Evolutionary conservation across 2,797 vertebrate species (phyloP).

Genomic region (Coendou prehensilis): DNA sequence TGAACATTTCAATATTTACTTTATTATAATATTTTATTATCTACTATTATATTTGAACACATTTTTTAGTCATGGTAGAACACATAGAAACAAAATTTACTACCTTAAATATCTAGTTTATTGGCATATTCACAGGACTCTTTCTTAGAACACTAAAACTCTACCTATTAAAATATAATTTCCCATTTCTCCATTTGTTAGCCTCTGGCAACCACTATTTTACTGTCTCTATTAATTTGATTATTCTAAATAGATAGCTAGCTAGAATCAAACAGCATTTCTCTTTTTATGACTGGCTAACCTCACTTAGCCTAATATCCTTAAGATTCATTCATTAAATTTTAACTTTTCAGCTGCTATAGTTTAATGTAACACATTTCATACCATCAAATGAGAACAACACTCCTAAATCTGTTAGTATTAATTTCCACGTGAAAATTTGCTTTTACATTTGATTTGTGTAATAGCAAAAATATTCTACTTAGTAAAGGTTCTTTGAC

Average conservation of each 20-base stretch:
- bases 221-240: slow-evolving; percentile 35
- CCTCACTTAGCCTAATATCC: slow-evolving; percentile 43
- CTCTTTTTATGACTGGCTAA: slow-evolving; percentile 50
- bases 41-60: slow-evolving; percentile 11
- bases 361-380: slow-evolving; percentile 59
- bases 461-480: slow-evolving; percentile 70
- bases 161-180: slow-evolving; percentile 46
- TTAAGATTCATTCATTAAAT: slow-evolving; percentile 20
- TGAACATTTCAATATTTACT: slow-evolving; percentile 38
- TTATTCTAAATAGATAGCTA: background rate
- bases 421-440: slow-evolving; percentile 66
- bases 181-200: background rate
- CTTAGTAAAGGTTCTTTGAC: slow-evolving; percentile 68
- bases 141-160: slow-evolving; percentile 51
- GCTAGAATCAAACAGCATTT: slow-evolving; percentile 61
- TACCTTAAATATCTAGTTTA: slow-evolving; percentile 45
- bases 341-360: slow-evolving; percentile 62
- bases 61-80: slow-evolving; percentile 29
- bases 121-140: slow-evolving; percentile 3
- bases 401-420: slow-evolving; percentile 52
- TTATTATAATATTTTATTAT: slow-evolving; percentile 43
- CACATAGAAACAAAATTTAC: slow-evolving; percentile 38
- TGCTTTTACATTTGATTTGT: slow-evolving; percentile 57
- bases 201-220: slow-evolving; percentile 37
- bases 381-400: slow-evolving; percentile 53